A percentile compares a stretch with the other conserved stretches of the same genome.
These are phyloP conservation scores for Rhea americana DNA, from an alignment of 2,113 vertebrate genomes.

Conservation along the genomic window DNA sequence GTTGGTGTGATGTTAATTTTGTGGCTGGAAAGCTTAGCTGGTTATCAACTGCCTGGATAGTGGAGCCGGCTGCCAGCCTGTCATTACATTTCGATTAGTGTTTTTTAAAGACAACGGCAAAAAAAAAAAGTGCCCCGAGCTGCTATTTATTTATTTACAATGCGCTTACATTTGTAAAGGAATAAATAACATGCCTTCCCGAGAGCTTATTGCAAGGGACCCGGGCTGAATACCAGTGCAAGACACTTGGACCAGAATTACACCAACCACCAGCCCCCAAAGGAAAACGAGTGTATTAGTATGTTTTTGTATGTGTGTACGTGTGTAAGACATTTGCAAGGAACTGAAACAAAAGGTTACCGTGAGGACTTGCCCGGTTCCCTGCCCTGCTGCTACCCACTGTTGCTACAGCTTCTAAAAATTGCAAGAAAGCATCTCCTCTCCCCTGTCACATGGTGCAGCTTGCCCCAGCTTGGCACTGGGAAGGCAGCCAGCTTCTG, in stretches of 20 bases:
- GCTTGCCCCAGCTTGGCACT: neutral
- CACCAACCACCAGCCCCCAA: neutral
- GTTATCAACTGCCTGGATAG: constrained; percentile 38
- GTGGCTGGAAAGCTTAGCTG: constrained; percentile 36
- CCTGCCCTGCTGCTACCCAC: neutral
- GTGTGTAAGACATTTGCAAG: neutral
- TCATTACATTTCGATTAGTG: constrained; percentile 60
- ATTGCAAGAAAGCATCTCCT: neutral
- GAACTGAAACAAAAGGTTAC: neutral
- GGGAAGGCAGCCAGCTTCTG: neutral
- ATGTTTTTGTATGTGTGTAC: neutral
- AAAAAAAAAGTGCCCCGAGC: constrained; percentile 46
- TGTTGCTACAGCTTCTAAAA: neutral
- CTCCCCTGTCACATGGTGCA: accelerated
- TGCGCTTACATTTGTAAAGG: constrained; percentile 29
- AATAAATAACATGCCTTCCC: constrained; percentile 19
- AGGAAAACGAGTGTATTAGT: neutral
- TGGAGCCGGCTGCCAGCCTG: constrained; percentile 43
- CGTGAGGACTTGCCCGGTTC: neutral
- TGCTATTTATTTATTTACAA: constrained; percentile 55
- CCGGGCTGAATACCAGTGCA: neutral
- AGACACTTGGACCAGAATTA: neutral
- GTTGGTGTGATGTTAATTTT: constrained; percentile 12
- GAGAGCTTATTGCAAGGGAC: neutral
- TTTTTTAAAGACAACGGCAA: constrained; percentile 41